These are phyloP conservation scores for Pteronura brasiliensis DNA, from an alignment of 2,113 vertebrate species.

Conservation along the genomic window DNA sequence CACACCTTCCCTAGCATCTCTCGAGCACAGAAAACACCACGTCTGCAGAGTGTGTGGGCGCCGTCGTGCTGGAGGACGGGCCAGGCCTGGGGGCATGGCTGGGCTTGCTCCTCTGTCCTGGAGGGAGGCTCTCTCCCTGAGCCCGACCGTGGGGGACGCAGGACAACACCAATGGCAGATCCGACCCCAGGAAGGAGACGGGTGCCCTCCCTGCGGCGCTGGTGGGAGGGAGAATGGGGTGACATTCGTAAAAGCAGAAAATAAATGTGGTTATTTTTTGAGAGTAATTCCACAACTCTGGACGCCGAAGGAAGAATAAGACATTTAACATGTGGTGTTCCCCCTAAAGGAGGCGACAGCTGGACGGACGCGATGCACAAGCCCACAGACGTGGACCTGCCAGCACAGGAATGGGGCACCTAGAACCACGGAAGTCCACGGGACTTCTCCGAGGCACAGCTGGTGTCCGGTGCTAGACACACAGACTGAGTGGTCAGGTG, in stretches of 20 bases:
- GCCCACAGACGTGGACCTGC: rapidly evolving
- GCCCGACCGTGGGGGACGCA: rapidly evolving
- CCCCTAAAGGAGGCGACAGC: no score
- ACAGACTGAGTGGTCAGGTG: rapidly evolving
- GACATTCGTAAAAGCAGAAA: background rate
- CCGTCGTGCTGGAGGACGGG: background rate
- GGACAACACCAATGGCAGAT: rapidly evolving
- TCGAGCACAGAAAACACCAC: rapidly evolving
- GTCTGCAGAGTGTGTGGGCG: background rate
- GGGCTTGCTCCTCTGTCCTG: background rate
- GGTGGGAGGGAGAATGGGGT: background rate
- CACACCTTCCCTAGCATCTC: rapidly evolving
- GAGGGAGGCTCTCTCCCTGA: background rate
- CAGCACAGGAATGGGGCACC: rapidly evolving
- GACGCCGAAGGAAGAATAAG: background rate
- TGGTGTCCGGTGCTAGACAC: rapidly evolving
- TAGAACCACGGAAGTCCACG: rapidly evolving
- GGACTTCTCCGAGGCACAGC: rapidly evolving
- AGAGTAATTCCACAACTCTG: background rate
- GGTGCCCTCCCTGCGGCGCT: rapidly evolving
- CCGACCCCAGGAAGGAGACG: background rate
- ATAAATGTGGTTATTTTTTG: background rate
- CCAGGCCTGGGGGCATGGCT: rapidly evolving
- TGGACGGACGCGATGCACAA: rapidly evolving
- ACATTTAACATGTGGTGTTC: rapidly evolving